Base-by-base conservation (phyloP, 1,140 invertebrate genomes). In the Orchesella cincta region DNA sequence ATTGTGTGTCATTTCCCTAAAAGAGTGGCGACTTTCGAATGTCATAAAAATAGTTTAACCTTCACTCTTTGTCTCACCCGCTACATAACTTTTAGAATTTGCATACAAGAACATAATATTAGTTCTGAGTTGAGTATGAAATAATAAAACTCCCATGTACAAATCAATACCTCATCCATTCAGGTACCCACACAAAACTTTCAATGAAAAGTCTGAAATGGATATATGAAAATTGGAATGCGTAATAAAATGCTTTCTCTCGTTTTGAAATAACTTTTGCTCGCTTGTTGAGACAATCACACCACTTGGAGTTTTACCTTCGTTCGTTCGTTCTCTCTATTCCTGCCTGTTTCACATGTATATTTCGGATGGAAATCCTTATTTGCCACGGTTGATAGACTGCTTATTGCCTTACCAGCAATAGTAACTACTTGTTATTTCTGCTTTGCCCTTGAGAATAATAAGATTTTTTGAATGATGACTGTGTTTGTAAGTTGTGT, bases 391-490 rank as follows among this genome's bases (percentile, higher is more conserved):
- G 3, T 67, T 67, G 33, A 67, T 67, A 67, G 26, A 29, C 31
- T 67, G 62, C 8, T 67, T 67, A 67, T 67, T 67, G 62, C 28
- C 62, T 67, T 67, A 67, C 8, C 39, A 46, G 8, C 39, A 20
- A 46, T 20, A 46, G 20, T 46, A 46, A 46, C 39, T n/a, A n/a
- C 54, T 18, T 57, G 54, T 67, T 67, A 67, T 67, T 67, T 33
- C 31, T 33, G 33, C 62, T 67, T 67, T 67, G 62, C 62, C 62
- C 62, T 67, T 67, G 62, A 67, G 62, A 67, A 67, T 67, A 67
- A 67, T 67, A 67, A 67, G 62, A 67, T 67, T 67, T n/a, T n/a
- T 57, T 67, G 62, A 31, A 14, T 67, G 62, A 67, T 26, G 52
- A 12, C 8, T 57, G 23, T 57, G 52, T n/a, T 14, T 26, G 23